Conservation (phyloP, 2,888 invertebrate genomes). For the Elegia similella region DNA sequence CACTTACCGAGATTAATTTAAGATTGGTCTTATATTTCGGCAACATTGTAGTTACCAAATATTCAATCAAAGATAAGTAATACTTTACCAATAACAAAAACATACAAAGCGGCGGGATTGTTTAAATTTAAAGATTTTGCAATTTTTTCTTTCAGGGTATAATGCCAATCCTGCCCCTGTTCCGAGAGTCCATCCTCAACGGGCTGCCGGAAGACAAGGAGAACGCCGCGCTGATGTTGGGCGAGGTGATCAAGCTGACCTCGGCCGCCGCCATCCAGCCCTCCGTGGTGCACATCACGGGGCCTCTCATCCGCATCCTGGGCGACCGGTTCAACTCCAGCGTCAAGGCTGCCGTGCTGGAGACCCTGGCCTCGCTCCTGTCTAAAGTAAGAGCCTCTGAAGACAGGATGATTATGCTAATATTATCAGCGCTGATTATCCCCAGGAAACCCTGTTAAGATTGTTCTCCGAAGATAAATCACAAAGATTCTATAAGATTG, state of each 20-base stretch:
- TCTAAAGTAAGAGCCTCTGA: slow-evolving; percentile 86
- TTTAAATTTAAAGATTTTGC: too few relatives aligned
- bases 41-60: too few relatives aligned
- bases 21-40: too few relatives aligned
- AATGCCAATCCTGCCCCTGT: slow-evolving; percentile 95
- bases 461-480: too few relatives aligned
- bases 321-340: slow-evolving; percentile 97
- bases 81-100: too few relatives aligned
- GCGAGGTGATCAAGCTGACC: slow-evolving; percentile 91
- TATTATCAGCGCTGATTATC: too few relatives aligned
- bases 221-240: slow-evolving; percentile 94
- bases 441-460: too few relatives aligned
- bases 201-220: slow-evolving; percentile 98
- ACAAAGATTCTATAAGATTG: too few relatives aligned
- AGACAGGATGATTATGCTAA: too few relatives aligned
- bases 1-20: too few relatives aligned
- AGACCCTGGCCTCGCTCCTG: slow-evolving; percentile 95
- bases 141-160: slow-evolving; percentile 84
- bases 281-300: slow-evolving; percentile 98
- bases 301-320: slow-evolving; percentile 97
- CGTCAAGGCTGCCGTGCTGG: slow-evolving; percentile 97
- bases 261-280: slow-evolving; percentile 94
- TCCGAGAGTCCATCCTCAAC: slow-evolving; percentile 97
- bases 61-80: too few relatives aligned
- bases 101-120: too few relatives aligned